phyloP scores from a whole-genome alignment of 2,888 invertebrate genomes.

The Boloria euphrosyne region DNA sequence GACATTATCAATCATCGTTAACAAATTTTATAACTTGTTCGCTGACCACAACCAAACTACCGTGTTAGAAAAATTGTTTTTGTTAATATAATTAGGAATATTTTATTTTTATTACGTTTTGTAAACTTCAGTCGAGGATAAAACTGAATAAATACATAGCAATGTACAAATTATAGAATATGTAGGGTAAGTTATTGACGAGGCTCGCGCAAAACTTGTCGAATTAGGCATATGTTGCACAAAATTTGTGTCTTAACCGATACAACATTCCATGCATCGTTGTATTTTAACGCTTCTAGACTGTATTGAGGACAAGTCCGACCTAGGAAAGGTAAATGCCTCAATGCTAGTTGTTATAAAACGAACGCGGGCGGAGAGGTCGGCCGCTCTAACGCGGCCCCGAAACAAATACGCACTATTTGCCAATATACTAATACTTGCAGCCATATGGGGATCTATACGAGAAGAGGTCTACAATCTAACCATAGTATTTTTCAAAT shows the following conservation, averaged over 20 bases:
- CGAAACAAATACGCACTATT: conserved; percentile 74
- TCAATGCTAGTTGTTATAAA: conserved; percentile 67
- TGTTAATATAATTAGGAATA: conserved; percentile 7
- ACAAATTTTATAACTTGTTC: conserved; percentile 36
- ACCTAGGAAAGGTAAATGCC: conserved; percentile 80
- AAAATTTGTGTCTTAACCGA: conserved; percentile 70
- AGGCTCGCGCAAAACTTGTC: conserved; percentile 44
- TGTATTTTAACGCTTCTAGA: conserved; percentile 75
- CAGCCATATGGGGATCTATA: conserved; percentile 8
- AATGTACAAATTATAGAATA: conserved; percentile 32
- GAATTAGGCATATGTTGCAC: conserved; percentile 66
- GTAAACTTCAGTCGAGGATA: conserved; percentile 14
- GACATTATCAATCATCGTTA: conserved; percentile 40
- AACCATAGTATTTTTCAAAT: not conserved
- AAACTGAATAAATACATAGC: conserved; percentile 22
- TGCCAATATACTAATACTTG: conserved; percentile 53
- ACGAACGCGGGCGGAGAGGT: conserved; percentile 67
- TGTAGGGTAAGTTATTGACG: conserved; percentile 49
- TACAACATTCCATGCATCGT: conserved; percentile 68
- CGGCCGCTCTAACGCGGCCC: conserved; percentile 74
- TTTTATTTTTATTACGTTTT: conserved; percentile 26
- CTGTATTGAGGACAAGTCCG: conserved; percentile 76
- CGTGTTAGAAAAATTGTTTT: conserved; percentile 26
- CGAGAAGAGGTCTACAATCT: not conserved
- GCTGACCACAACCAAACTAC: conserved; percentile 23